phyloP scores from a whole-genome alignment of 2,113 vertebrate genomes.

The Xiphorhynchus elegans region DNA sequence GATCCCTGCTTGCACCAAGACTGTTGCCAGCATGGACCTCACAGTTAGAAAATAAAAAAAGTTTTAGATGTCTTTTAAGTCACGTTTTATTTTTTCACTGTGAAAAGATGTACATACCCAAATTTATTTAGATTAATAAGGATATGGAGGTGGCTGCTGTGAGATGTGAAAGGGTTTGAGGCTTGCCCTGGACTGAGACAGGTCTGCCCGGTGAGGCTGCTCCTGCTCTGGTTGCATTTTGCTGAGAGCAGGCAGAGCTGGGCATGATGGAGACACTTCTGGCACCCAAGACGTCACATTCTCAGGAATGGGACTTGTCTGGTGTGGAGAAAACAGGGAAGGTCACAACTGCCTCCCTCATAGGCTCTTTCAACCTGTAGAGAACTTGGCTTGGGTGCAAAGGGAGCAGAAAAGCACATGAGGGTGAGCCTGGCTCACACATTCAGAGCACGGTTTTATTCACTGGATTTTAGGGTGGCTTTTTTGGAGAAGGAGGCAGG shows the following conservation, averaged over 20 bases:
- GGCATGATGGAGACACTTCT: neutral
- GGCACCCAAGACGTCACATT: neutral
- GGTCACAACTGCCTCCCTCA: fast-evolving
- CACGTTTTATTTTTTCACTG: neutral
- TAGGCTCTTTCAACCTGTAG: neutral
- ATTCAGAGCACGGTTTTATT: neutral
- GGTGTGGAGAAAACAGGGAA: neutral
- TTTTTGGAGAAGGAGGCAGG: neutral
- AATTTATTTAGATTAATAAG: neutral
- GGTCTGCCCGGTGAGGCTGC: neutral
- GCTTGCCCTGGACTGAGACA: neutral
- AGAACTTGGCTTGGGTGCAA: neutral
- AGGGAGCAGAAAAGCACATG: neutral
- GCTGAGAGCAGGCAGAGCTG: neutral
- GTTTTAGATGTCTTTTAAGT: neutral
- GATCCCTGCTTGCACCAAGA: neutral
- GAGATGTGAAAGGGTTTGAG: neutral
- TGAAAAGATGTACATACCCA: neutral
- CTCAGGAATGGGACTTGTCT: neutral
- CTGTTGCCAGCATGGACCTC: neutral
- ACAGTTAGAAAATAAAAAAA: neutral
- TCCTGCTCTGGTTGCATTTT: fast-evolving
- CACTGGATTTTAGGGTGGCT: neutral
- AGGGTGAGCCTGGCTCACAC: neutral
- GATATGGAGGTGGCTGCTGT: neutral